Evolutionary conservation across 2,797 vertebrate species (phyloP).

Genomic region (Mus minutoides): DNA sequence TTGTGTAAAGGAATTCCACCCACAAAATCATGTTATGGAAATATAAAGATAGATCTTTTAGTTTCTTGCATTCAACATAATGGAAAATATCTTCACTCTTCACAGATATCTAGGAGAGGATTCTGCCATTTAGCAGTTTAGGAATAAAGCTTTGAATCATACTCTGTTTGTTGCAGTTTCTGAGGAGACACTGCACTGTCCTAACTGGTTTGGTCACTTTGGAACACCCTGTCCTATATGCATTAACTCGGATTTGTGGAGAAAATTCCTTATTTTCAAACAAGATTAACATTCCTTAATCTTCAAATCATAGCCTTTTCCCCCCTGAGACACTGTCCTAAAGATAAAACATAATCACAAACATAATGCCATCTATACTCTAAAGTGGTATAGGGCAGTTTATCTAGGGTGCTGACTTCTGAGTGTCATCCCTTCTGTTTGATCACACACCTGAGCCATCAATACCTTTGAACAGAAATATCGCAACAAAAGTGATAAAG

Average conservation of each 20-base stretch:
- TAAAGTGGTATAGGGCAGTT: not conserved
- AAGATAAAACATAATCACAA: not conserved
- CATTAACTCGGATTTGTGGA: not conserved
- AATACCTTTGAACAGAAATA: not conserved
- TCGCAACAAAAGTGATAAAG: not conserved
- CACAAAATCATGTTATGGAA: not conserved
- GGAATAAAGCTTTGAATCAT: not conserved
- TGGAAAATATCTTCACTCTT: not conserved
- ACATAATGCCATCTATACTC: not conserved
- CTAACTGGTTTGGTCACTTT: not conserved
- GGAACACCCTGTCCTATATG: not conserved
- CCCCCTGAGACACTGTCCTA: not conserved
- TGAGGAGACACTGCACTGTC: not conserved
- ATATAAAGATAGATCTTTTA: not conserved
- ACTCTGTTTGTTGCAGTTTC: not conserved
- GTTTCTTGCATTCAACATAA: not conserved
- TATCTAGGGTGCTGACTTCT: not conserved
- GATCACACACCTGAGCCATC: not conserved
- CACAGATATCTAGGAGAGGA: not conserved
- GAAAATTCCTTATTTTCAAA: not conserved
- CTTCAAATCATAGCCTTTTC: not conserved
- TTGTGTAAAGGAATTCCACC: not conserved
- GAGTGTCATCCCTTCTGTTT: not conserved
- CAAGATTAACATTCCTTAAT: not conserved
- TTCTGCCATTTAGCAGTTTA: not conserved